Evolutionary conservation across 1,140 invertebrate genomes (phyloP), one percentile per base, ranked within the genome.

Genomic region (Agrilus planipennis): DNA sequence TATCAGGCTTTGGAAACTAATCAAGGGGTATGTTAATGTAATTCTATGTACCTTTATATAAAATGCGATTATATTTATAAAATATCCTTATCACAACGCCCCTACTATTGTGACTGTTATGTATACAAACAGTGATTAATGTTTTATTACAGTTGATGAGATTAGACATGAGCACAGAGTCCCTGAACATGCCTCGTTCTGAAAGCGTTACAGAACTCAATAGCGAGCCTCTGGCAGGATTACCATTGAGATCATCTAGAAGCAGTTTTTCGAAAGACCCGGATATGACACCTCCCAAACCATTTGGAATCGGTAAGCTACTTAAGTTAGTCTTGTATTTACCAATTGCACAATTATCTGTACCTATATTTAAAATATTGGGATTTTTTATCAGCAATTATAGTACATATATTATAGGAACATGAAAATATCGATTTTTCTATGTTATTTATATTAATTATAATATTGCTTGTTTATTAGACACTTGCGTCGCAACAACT

Each of bases 121-220:
- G 5, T 6, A 7, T 25, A 25, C 5, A 25, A 25, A 25, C 12
- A 11, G 5, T 16, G 6, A 15, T 32, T 6, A 20, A 4, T 41
- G 18, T 47, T 47, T 54, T 44, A 57, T 62, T 65, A 40, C 58
- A 87, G 82, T 72, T 84, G 28, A 84, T 86, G 81, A 72, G 79
- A 50, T 71, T 84, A 54, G 81, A 84, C 58, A 73, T 75, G 5
- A 81, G 79, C 30, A 74, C 82, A 62, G 82, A 87, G 62, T 79
- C 78, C 6, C 60, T 84, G 40, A 78, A 76, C 22, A 74, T 81
- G 30, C 75, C 73, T 14, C 75, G 84, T 12, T 87, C 84, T 25
- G 84, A 86, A 61, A 87, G 84, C 62, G 82, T 87, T 38, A 77
- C 79, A 18, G 84, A 88, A 65, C 64, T 88, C 2, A 85, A 79